Evolutionary conservation across 2,888 invertebrate genomes (phyloP).

Genomic region (Stomorhina lunata): DNA sequence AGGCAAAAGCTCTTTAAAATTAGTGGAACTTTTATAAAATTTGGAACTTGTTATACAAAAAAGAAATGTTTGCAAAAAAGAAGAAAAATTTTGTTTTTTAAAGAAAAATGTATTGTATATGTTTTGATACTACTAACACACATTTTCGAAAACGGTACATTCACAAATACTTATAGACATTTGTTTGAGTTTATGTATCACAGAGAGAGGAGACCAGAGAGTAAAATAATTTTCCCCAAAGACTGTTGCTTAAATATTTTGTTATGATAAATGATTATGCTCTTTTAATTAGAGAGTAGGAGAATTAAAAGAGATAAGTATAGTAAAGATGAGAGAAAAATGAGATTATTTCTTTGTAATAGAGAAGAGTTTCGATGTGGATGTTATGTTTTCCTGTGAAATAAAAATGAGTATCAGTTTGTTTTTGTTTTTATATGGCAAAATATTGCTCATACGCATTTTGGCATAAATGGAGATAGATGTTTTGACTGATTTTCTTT

Average conservation of each 20-base stretch:
- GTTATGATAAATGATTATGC: not conserved
- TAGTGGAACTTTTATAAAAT: no score
- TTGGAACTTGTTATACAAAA: constrained; percentile 9
- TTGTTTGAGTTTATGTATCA: no score
- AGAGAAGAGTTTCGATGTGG: no score
- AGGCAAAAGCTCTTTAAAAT: not conserved
- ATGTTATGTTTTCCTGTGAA: constrained; percentile 48
- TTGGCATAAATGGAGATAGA: constrained; percentile 62
- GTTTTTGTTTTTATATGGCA: not conserved
- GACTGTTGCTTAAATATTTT: constrained; percentile 47
- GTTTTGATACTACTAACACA: constrained; percentile 61
- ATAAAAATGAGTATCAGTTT: not conserved
- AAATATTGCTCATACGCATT: constrained; percentile 60
- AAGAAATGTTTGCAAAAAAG: not conserved
- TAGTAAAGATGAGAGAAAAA: not conserved
- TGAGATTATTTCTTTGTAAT: not conserved
- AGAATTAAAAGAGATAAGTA: not conserved
- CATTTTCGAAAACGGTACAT: constrained; percentile 39
- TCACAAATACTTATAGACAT: not conserved
- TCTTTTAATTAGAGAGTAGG: not conserved
- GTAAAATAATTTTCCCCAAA: constrained; percentile 24
- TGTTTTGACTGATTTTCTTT: no score
- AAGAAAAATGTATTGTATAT: not conserved
- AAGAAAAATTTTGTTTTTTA: not conserved
- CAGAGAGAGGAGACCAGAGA: not conserved